These are phyloP conservation scores for Parauchenoglanis ngamensis DNA, from an alignment of 2,797 vertebrate genomes.

Conservation along the genomic window DNA sequence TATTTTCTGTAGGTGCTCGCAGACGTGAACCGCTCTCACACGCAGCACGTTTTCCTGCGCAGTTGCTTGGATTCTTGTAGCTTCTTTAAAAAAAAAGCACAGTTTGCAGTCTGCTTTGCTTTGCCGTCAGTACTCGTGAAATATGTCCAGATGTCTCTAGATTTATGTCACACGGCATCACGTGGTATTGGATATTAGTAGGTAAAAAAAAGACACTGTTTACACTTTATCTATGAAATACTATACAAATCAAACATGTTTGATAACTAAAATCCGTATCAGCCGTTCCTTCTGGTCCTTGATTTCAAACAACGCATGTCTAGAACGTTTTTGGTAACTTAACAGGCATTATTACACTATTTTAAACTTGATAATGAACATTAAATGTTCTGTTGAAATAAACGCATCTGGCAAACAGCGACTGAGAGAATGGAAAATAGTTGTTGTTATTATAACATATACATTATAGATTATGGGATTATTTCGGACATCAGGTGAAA, in stretches of 20 bases:
- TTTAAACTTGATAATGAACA: neutral
- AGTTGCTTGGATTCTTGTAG: neutral
- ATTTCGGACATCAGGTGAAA: neutral
- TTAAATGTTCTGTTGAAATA: neutral
- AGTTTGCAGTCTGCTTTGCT: neutral
- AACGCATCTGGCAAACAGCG: neutral
- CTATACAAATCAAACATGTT: neutral
- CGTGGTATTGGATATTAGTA: neutral
- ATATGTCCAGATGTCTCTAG: neutral
- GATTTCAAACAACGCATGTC: neutral
- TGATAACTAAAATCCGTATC: too few relatives aligned
- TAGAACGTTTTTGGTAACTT: neutral
- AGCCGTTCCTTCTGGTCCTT: too few relatives aligned
- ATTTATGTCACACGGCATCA: neutral
- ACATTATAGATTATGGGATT: neutral
- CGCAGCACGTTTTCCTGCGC: neutral
- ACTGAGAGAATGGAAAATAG: neutral
- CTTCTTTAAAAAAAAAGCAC: neutral
- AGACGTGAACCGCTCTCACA: neutral
- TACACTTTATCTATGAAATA: neutral
- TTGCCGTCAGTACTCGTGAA: neutral
- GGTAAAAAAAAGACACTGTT: too few relatives aligned
- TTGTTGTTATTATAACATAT: neutral
- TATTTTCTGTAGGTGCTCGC: neutral
- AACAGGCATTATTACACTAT: neutral